Evolutionary conservation across 2,888 invertebrate genomes (phyloP).

Genomic region (Pinctada fucata): DNA sequence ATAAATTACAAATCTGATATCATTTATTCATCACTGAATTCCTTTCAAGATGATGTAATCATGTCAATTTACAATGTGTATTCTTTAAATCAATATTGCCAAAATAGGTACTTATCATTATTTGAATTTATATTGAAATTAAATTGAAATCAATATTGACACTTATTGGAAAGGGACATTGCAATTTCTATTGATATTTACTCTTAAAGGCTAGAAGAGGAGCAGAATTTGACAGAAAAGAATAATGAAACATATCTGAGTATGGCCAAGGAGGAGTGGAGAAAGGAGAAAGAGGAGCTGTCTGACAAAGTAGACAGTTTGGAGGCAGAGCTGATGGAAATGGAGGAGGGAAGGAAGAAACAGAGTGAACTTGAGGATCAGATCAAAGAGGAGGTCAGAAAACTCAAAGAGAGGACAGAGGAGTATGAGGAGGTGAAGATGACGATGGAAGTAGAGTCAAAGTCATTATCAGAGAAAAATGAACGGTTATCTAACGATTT

Average conservation of each 20-base stretch:
- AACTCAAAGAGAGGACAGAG: slow-evolving; percentile 24
- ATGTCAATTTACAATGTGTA: no score
- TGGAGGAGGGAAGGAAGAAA: slow-evolving; percentile 29
- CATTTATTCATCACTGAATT: no score
- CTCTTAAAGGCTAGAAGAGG: not conserved
- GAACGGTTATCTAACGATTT: slow-evolving; percentile 45
- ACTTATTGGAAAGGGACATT: no score
- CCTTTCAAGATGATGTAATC: no score
- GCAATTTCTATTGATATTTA: not conserved
- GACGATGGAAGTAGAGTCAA: slow-evolving; percentile 34
- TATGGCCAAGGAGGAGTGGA: slow-evolving; percentile 38
- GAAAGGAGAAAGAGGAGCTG: slow-evolving; percentile 39
- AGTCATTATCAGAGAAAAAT: slow-evolving; percentile 30
- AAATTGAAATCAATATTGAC: no score
- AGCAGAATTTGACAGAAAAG: slow-evolving; percentile 13
- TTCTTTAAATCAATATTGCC: no score
- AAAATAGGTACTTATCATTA: no score
- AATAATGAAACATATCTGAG: slow-evolving; percentile 33
- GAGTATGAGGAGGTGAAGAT: slow-evolving; percentile 23
- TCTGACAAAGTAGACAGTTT: slow-evolving; percentile 28
- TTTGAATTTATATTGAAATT: no score
- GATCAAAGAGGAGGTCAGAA: slow-evolving; percentile 21
- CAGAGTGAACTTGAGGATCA: slow-evolving; percentile 24
- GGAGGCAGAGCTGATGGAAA: slow-evolving; percentile 32
- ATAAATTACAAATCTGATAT: no score